Evolutionary conservation across 92 coral and sea anemone genomes (phyloP), one percentile per base, ranked within the genome.

Genomic region (Scolanthus callimorphus): DNA sequence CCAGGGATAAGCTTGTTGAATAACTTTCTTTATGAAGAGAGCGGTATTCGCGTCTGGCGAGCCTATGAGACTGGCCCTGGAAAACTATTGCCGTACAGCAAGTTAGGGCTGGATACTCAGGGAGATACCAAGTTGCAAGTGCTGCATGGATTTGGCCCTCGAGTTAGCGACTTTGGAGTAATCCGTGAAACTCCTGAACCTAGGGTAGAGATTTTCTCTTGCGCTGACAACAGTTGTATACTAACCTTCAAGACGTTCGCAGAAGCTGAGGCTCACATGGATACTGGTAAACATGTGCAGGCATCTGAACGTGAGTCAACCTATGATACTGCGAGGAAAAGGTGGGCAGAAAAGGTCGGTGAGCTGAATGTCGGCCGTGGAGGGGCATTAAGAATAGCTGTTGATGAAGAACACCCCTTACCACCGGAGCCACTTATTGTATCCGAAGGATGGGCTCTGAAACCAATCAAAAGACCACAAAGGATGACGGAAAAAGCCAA

Each of bases 1-100:
- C 73, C 73, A 26, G 73, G 63, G 1, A 65, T 65, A 60, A 65
- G 72, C 72, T 39, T 65, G 46, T 26, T 70, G 24, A 70, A 70
- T 52, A 70, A 70, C 47, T 59, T 70, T 23, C 24, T 48, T 6
- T 58, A 44, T 48, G 49, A 29, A 27, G 26, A 49, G 38, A 31
- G 49, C 19, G 67, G 68, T 50, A 17, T 70, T 2, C 76, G 76
- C 1, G 57, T 44, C 59, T 54, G 60, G 60, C 43, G 39, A 21
- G 60, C 60, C 29, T 65, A 45, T 61, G 38, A 37, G 17, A 24
- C 51, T 52, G 72, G 72, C 4, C 72, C 59, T 15, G 62, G 54
- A 13, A 65, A 41, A 31, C 15, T 67, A 6, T 56, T 76, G 28
- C 39, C 49, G 27, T 58, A 76, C 60, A 49, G 37, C 13, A 38